A percentile compares a stretch with the other conserved stretches of the same genome.
These are phyloP conservation scores for Dryobates pubescens DNA, from an alignment of 2,797 vertebrate genomes.

Conservation along the genomic window DNA sequence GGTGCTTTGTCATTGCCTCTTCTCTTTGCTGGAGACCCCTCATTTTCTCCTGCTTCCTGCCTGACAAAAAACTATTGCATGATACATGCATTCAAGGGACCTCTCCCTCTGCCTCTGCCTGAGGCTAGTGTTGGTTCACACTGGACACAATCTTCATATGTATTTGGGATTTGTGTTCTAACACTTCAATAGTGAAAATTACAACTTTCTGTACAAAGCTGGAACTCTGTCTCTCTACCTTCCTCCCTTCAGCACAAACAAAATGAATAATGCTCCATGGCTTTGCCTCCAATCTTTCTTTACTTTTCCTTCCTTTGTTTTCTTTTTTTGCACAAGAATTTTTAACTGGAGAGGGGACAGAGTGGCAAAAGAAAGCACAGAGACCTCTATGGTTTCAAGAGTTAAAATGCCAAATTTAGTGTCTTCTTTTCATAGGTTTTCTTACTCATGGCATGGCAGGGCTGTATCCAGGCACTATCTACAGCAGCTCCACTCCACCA, in stretches of 20 bases:
- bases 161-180: neutral
- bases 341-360: neutral
- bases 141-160: neutral
- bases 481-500: neutral
- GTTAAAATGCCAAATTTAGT: neutral
- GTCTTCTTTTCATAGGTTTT: slow-evolving; percentile 1
- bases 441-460: neutral
- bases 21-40: neutral
- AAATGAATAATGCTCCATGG: neutral
- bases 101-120: neutral
- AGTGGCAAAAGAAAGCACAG: neutral
- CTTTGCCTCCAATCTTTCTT: neutral
- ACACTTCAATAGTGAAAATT: neutral
- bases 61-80: neutral
- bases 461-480: neutral
- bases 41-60: neutral
- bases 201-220: neutral
- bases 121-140: neutral
- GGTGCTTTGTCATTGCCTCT: neutral
- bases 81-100: neutral
- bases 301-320: neutral
- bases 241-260: neutral
- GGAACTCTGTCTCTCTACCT: neutral
- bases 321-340: neutral
- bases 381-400: neutral